Conservation (phyloP, 2,797 vertebrate genomes). For the Rhabdophis nuchalis region DNA sequence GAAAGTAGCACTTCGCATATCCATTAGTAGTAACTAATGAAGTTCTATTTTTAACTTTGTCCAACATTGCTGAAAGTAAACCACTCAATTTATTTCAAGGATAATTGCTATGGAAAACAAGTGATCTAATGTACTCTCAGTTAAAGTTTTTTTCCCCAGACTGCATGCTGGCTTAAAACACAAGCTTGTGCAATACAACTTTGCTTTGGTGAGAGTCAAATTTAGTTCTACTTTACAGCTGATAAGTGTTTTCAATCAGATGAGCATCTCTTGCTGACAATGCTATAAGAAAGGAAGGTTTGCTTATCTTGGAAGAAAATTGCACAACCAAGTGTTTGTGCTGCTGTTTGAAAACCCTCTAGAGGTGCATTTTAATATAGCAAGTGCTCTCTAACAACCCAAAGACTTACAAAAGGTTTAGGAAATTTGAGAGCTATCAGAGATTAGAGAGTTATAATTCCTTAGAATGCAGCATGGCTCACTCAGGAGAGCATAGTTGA, state of each 20-base stretch:
- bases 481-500: neutral
- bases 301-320: conserved; percentile 25
- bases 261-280: neutral
- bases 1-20: neutral
- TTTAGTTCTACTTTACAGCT: conserved; percentile 22
- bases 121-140: neutral
- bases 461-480: conserved; percentile 1
- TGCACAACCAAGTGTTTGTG: conserved; percentile 1
- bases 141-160: neutral
- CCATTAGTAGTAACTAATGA: conserved; percentile 11
- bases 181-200: neutral
- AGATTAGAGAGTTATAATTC: conserved; percentile 16
- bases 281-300: conserved; percentile 19
- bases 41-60: neutral
- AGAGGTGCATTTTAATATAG: neutral
- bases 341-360: conserved; percentile 1
- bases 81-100: neutral
- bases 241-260: conserved; percentile 9
- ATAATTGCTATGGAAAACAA: conserved; percentile 6
- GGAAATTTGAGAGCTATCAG: neutral
- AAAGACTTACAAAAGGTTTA: neutral
- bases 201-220: neutral
- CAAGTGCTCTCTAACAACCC: neutral
- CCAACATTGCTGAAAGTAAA: neutral
- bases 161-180: neutral